Evolutionary conservation across 1,140 invertebrate genomes (phyloP).

Genomic region (Geopemphigus sp.): DNA sequence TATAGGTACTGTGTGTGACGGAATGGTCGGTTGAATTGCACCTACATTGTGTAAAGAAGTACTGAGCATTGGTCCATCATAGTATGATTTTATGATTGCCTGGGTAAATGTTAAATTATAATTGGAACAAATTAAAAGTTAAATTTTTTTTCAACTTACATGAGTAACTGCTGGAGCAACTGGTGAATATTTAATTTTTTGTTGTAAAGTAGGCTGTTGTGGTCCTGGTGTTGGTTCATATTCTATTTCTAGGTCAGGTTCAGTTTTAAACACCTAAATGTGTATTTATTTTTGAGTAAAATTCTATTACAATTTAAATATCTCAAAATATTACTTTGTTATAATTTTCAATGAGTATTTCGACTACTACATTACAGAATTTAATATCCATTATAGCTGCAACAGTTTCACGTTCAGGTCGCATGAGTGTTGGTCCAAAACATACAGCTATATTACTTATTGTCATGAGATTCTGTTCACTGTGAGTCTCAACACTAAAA

Average conservation of each 20-base stretch:
- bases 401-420: slow-evolving; percentile 93
- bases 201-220: slow-evolving; percentile 39
- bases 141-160: slow-evolving; percentile 48
- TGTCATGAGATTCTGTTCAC: slow-evolving; percentile 95
- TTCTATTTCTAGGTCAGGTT: slow-evolving; percentile 55
- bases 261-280: slow-evolving; percentile 58
- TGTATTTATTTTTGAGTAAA: slow-evolving; percentile 33
- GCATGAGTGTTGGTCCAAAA: slow-evolving; percentile 93
- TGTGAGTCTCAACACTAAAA: slow-evolving; percentile 76
- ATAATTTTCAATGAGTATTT: slow-evolving; percentile 92
- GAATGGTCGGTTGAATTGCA: slow-evolving; percentile 28
- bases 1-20: slow-evolving; percentile 33
- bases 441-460: slow-evolving; percentile 96
- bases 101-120: slow-evolving; percentile 53
- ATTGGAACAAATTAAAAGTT: background rate
- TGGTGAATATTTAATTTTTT: slow-evolving; percentile 49
- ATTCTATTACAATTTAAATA: background rate
- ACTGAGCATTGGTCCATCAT: slow-evolving; percentile 58
- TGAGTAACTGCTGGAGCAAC: slow-evolving; percentile 51
- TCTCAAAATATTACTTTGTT: slow-evolving; percentile 64
- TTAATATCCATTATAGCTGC: slow-evolving; percentile 98
- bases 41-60: slow-evolving; percentile 57
- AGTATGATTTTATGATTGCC: slow-evolving; percentile 59
- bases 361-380: slow-evolving; percentile 96
- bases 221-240: slow-evolving; percentile 50